phyloP scores from a whole-genome alignment of 64 coral and sea anemone species.

The Catalaphyllia jardinei region DNA sequence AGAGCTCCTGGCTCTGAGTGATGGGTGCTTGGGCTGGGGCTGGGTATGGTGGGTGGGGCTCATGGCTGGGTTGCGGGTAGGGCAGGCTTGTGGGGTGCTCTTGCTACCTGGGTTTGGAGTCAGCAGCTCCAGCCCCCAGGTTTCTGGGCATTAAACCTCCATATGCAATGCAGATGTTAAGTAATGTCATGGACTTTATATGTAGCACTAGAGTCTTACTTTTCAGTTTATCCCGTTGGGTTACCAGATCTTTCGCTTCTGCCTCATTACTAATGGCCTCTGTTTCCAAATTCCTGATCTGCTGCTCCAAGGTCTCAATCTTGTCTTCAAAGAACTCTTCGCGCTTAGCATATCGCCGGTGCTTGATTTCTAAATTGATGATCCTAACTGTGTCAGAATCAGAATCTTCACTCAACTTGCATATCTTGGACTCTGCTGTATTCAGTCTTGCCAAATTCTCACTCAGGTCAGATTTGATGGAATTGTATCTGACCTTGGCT shows the following conservation, averaged over 20 bases:
- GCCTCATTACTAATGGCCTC: conserved; percentile 8
- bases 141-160: too few relatives aligned
- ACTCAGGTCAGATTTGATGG: conserved; percentile 23
- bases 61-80: too few relatives aligned
- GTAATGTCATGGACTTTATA: neutral
- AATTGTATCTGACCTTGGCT: conserved; percentile 26
- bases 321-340: conserved; percentile 59
- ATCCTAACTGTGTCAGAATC: conserved; percentile 19
- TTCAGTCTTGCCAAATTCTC: conserved; percentile 26
- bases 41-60: too few relatives aligned
- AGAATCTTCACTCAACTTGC: conserved; percentile 33
- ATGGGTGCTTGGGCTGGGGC: too few relatives aligned
- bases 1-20: too few relatives aligned
- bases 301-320: conserved; percentile 35
- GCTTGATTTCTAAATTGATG: conserved; percentile 48
- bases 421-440: conserved; percentile 48
- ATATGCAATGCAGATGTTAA: too few relatives aligned
- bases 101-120: too few relatives aligned
- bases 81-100: too few relatives aligned
- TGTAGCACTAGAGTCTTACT: conserved; percentile 6
- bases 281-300: conserved; percentile 30
- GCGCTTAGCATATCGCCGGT: conserved; percentile 25
- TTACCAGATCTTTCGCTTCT: conserved; percentile 35
- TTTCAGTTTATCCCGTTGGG: conserved; percentile 36
- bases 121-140: too few relatives aligned